These are phyloP conservation scores for Pectinophora gossypiella DNA, from an alignment of 1,140 invertebrate genomes.

Conservation along the genomic window DNA sequence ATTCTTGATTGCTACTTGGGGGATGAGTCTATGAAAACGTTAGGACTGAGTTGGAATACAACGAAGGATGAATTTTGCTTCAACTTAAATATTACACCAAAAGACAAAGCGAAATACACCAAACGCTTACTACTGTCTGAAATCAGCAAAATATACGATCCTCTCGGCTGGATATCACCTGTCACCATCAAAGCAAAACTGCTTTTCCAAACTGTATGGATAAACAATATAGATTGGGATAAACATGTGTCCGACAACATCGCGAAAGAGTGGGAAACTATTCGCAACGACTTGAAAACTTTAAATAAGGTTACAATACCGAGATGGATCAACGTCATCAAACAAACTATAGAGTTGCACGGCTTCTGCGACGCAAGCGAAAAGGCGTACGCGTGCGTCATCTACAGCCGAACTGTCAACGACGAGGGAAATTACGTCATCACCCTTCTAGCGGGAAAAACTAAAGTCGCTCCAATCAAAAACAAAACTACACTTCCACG, in stretches of 20 bases:
- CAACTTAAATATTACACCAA: slow-evolving; percentile 3
- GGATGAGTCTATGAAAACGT: slow-evolving; percentile 14
- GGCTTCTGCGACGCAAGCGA: slow-evolving; percentile 24
- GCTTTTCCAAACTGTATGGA: slow-evolving; percentile 26
- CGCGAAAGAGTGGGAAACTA: slow-evolving; percentile 14
- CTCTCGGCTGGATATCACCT: slow-evolving; percentile 37
- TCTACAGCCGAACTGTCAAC: slow-evolving; percentile 2
- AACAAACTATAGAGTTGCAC: slow-evolving; percentile 14
- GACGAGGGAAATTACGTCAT: neutral
- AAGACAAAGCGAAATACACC: slow-evolving; percentile 14
- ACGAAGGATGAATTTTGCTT: slow-evolving; percentile 22
- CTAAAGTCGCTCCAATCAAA: neutral
- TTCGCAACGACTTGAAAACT: neutral
- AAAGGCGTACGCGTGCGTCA: slow-evolving; percentile 18
- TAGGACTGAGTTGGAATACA: slow-evolving; percentile 25
- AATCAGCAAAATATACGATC: slow-evolving; percentile 33
- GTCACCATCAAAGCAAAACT: slow-evolving; percentile 23
- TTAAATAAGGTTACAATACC: slow-evolving; percentile 2
- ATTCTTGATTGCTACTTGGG: too few relatives aligned
- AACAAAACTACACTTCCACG: slow-evolving; percentile 37
- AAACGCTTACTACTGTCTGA: slow-evolving; percentile 35
- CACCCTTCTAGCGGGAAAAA: neutral
- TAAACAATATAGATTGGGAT: slow-evolving; percentile 19
- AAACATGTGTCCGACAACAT: slow-evolving; percentile 13
- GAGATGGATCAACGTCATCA: neutral